Evolutionary conservation across 2,113 vertebrate species (phyloP).

Genomic region (Argyrosomus japonicus): DNA sequence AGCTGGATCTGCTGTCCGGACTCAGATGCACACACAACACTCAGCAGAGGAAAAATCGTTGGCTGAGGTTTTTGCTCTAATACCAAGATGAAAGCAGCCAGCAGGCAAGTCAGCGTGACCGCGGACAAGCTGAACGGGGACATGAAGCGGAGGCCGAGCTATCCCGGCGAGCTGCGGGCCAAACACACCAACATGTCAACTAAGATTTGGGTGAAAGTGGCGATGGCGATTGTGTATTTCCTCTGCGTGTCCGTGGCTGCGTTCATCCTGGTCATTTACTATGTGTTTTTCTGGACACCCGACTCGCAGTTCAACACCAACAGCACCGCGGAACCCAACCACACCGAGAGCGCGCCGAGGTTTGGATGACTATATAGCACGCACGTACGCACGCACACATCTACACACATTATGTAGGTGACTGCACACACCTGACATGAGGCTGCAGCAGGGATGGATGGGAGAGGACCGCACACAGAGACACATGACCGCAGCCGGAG

Average conservation of each 20-base stretch:
- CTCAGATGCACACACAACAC: conserved; percentile 53
- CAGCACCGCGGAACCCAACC: conserved; percentile 57
- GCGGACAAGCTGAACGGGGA: conserved; percentile 80
- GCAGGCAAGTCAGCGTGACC: conserved; percentile 44
- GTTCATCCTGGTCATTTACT: conserved; percentile 90
- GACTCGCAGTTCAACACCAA: conserved; percentile 34
- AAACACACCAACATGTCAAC: conserved; percentile 82
- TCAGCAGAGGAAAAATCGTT: conserved; percentile 16
- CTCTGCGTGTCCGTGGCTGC: conserved; percentile 89
- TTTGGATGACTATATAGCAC: conserved; percentile 36
- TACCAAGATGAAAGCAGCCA: conserved; percentile 76
- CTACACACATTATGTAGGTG: conserved; percentile 42
- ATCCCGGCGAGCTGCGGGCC: conserved; percentile 84
- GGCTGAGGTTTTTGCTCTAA: not conserved
- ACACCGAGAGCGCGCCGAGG: conserved; percentile 52
- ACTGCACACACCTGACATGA: conserved; percentile 54
- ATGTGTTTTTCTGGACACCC: conserved; percentile 88
- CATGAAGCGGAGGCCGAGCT: conserved; percentile 84
- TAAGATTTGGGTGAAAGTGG: conserved; percentile 90
- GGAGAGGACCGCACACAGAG: not conserved
- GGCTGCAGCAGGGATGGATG: conserved; percentile 35
- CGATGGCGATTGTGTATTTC: conserved; percentile 88
- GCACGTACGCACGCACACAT: not conserved
- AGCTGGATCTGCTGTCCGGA: conserved; percentile 47
- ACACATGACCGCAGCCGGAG: conserved; percentile 37